phyloP scores from a whole-genome alignment of 2,113 vertebrate species.

The Thunnus maccoyii region DNA sequence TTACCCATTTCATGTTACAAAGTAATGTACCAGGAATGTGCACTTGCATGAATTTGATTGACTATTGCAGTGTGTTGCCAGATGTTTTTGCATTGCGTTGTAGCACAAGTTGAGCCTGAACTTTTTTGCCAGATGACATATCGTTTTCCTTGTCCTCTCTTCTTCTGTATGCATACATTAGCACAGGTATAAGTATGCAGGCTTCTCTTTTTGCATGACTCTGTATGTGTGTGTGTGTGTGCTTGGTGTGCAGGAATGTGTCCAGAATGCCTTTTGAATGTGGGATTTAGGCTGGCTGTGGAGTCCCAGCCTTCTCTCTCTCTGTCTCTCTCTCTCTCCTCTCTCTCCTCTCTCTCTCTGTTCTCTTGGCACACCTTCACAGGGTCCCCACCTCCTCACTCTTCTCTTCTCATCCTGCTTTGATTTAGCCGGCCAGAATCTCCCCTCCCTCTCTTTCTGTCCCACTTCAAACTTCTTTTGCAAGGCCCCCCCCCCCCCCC shows the following conservation, averaged over 20 bases:
- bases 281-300: conserved; percentile 69
- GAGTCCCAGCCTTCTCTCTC: conserved; percentile 39
- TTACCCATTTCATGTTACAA: not conserved
- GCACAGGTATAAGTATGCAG: conserved; percentile 4
- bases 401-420: conserved; percentile 73
- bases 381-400: conserved; percentile 54
- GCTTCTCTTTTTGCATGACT: conserved; percentile 44
- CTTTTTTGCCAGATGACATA: not conserved
- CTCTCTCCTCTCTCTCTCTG: conserved; percentile 24
- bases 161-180: conserved; percentile 13
- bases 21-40: conserved; percentile 6
- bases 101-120: not conserved
- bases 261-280: conserved; percentile 69
- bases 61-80: not conserved
- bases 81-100: not conserved
- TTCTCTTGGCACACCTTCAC: conserved; percentile 81
- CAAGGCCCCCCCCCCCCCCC: conserved; percentile 32
- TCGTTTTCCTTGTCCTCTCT: conserved; percentile 3
- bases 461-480: conserved; percentile 80
- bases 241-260: conserved; percentile 78
- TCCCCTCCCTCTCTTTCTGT: conserved; percentile 63
- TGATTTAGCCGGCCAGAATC: conserved; percentile 74
- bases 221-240: conserved; percentile 42
- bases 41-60: not conserved
- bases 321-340: not conserved